Evolutionary conservation across 2,888 invertebrate genomes (phyloP).

Genomic region (Xanthorhoe designata): DNA sequence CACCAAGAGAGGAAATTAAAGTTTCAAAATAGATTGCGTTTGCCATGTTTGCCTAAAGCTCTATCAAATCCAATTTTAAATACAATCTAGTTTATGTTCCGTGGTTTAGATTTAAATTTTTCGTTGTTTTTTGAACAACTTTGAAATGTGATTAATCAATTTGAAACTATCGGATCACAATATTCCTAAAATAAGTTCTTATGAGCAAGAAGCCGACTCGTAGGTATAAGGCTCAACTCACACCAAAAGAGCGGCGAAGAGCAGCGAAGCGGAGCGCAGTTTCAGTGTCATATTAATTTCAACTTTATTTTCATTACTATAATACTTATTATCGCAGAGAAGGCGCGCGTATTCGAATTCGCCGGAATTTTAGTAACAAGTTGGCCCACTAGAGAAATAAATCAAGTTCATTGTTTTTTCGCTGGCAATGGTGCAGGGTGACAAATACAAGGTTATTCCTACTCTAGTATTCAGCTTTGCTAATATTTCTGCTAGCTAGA

Average conservation of each 20-base stretch:
- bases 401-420: background rate
- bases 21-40: background rate
- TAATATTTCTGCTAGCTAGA: background rate
- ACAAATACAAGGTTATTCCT: background rate
- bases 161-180: too few species aligned
- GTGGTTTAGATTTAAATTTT: background rate
- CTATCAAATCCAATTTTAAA: background rate
- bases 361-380: background rate
- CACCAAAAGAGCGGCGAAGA: too few species aligned
- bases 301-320: too few species aligned
- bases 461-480: background rate
- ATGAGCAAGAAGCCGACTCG: too few species aligned
- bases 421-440: constrained; percentile 1
- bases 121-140: too few species aligned
- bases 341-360: too few species aligned
- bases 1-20: background rate
- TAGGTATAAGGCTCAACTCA: too few species aligned
- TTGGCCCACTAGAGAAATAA: background rate
- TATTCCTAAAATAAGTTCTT: too few species aligned
- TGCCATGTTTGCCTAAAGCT: background rate
- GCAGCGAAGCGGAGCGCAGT: too few species aligned
- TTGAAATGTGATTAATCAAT: too few species aligned
- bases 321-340: too few species aligned
- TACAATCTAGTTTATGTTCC: background rate
- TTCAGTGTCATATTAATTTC: too few species aligned